Evolutionary conservation across 1,140 invertebrate genomes (phyloP).

Genomic region (Galleria mellonella): DNA sequence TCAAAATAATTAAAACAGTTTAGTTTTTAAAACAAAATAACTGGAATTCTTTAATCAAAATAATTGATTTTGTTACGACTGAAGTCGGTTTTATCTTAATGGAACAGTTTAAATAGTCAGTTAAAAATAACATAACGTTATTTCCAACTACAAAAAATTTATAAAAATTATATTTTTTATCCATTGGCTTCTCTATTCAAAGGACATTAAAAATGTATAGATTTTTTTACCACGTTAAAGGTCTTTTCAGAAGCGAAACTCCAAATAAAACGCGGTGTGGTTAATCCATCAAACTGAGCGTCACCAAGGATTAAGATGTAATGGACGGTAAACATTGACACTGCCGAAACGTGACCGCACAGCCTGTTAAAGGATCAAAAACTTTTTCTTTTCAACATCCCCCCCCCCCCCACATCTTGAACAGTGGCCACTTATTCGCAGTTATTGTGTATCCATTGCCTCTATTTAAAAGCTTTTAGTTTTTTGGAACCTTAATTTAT

Average conservation of each 20-base stretch:
- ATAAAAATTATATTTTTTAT: too few species aligned
- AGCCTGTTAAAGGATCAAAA: constrained; percentile 31
- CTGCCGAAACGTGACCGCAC: constrained; percentile 35
- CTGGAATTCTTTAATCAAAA: too few species aligned
- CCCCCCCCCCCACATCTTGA: background rate
- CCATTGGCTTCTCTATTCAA: background rate
- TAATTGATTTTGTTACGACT: too few species aligned
- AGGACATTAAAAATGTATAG: background rate
- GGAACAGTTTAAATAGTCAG: too few species aligned
- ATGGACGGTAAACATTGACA: constrained; percentile 45
- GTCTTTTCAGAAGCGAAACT: too few species aligned
- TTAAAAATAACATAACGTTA: too few species aligned
- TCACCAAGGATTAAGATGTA: constrained; percentile 42
- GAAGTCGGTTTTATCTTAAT: too few species aligned
- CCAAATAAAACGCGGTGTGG: background rate
- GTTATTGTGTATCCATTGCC: too few species aligned
- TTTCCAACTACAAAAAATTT: too few species aligned
- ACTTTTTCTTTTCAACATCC: constrained; percentile 30
- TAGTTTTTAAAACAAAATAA: too few species aligned
- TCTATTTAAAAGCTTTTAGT: background rate
- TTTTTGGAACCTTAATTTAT: background rate
- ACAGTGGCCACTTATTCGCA: too few species aligned
- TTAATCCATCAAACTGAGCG: constrained; percentile 26
- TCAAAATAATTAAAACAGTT: too few species aligned
- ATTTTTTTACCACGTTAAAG: background rate